Percentiles rank a stretch among this genome's conserved stretches.
These are phyloP conservation scores for Microchirus variegatus DNA, from an alignment of 2,797 vertebrate genomes.

Conservation along the genomic window DNA sequence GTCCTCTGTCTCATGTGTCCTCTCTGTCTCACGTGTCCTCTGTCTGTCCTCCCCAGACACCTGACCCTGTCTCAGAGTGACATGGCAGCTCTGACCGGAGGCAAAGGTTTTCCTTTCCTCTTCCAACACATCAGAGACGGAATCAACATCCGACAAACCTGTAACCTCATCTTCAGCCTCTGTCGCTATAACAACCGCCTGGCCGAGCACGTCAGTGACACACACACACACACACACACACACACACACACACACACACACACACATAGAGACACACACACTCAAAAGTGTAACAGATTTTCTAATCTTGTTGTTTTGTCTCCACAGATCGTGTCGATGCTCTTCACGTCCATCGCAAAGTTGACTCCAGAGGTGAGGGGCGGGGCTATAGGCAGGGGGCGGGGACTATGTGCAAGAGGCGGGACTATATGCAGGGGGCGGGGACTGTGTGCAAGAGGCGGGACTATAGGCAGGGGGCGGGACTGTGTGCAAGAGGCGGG, in stretches of 20 bases:
- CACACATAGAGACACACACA: no score
- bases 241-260: neutral
- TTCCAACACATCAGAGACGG: slow-evolving; percentile 99
- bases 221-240: neutral
- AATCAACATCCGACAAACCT: slow-evolving; percentile 98
- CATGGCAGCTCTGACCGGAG: slow-evolving; percentile 97
- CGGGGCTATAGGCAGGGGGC: no score
- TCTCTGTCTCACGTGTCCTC: slow-evolving; percentile 30
- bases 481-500: no score
- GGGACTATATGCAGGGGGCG: no score
- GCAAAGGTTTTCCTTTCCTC: slow-evolving; percentile 98
- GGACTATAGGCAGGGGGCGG: no score
- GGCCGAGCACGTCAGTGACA: slow-evolving; percentile 90
- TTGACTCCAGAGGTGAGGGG: slow-evolving; percentile 92
- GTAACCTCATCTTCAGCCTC: slow-evolving; percentile 98
- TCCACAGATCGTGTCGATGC: slow-evolving; percentile 96
- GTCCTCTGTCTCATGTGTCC: neutral
- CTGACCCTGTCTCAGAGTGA: slow-evolving; percentile 98
- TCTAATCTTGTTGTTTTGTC: neutral
- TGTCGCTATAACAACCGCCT: slow-evolving; percentile 98
- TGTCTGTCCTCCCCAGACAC: slow-evolving; percentile 83
- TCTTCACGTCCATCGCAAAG: slow-evolving; percentile 98
- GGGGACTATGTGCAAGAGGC: no score
- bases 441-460: no score
- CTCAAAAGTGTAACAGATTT: neutral